phyloP scores from a whole-genome alignment of 2,797 vertebrate genomes.

The Novumbra hubbsi region DNA sequence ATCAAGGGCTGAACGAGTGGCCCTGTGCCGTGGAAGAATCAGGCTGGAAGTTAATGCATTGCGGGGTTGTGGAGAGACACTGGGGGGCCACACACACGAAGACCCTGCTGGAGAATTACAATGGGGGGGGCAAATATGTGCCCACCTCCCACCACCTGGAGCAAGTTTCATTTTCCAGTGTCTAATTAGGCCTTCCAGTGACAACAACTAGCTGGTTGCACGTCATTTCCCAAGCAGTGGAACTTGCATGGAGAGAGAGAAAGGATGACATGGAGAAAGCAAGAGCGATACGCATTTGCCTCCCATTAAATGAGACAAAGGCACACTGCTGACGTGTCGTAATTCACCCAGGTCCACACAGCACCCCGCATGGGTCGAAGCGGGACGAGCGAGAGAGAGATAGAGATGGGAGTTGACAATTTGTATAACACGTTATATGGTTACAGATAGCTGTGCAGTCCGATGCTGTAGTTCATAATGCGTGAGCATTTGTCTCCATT shows the following conservation, averaged over 20 bases:
- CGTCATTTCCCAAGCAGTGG: constrained; percentile 29
- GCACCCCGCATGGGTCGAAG: constrained; percentile 36
- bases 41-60: constrained; percentile 32
- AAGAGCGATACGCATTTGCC: constrained; percentile 21
- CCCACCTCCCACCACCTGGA: constrained; percentile 31
- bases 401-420: constrained; percentile 19
- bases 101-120: constrained; percentile 10
- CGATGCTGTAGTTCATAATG: constrained; percentile 33
- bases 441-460: constrained; percentile 25
- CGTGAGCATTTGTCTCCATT: constrained; percentile 43
- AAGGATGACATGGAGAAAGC: not conserved
- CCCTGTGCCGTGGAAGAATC: constrained; percentile 36
- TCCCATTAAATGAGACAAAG: constrained; percentile 40
- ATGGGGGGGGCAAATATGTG: not conserved
- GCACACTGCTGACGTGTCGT: constrained; percentile 46
- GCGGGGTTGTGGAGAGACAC: constrained; percentile 29
- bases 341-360: constrained; percentile 44
- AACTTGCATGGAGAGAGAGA: constrained; percentile 19
- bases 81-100: not conserved
- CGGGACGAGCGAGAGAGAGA: constrained; percentile 10
- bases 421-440: constrained; percentile 27
- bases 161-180: constrained; percentile 37
- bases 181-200: constrained; percentile 64
- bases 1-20: constrained; percentile 46
- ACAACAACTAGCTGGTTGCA: constrained; percentile 47